Evolutionary conservation across 2,113 vertebrate species (phyloP), one percentile per base, ranked within the genome.

Genomic region (Syngnathus typhle): DNA sequence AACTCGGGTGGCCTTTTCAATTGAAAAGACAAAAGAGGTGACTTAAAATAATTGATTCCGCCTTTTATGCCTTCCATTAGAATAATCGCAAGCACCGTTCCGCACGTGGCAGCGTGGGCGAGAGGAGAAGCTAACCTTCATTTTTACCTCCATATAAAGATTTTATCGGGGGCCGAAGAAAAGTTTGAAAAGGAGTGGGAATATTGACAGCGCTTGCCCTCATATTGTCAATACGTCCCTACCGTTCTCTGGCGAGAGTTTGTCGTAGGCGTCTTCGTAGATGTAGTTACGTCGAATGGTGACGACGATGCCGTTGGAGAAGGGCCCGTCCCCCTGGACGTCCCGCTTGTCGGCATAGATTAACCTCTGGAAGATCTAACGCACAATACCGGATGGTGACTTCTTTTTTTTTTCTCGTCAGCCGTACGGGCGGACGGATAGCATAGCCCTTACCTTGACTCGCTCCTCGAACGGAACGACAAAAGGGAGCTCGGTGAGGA

Each of bases 221-320:
- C 2, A 32, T 32, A 32, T 3, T 32, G 27, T 32, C 27, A 58
- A 37, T 36, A 16, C 19, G 60, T 12, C 11, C 37, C 1, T 90
- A 99, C 97, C 97, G 10, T 99, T 98, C 89, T 98, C 97, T 44
- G 95, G 97, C 54, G 96, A 99, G 70, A 99, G 93, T 70, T 99
- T 98, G 87, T 99, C 96, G 58, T 98, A 99, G 59, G 97, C 97
- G 66, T 99, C 96, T 84, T 99, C 97, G 77, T 99, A 99, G 88
- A 99, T 99, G 76, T 99, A 99, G 88, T 98, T 98, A 76, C 97
- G 94, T 81, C 97, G 92, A 78, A 99, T 98, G 74, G 94, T 98
- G 71, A 99, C 91, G 71, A 94, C 98, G 82, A 98, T 96, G 69
- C 96, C 96, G 80, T 98, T 95, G 37, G 95, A 87, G 90, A 98